A percentile compares a stretch with the other conserved stretches of the same genome.
Conservation (phyloP, 2,797 vertebrate species). For the Triplophysa bombifrons region DNA sequence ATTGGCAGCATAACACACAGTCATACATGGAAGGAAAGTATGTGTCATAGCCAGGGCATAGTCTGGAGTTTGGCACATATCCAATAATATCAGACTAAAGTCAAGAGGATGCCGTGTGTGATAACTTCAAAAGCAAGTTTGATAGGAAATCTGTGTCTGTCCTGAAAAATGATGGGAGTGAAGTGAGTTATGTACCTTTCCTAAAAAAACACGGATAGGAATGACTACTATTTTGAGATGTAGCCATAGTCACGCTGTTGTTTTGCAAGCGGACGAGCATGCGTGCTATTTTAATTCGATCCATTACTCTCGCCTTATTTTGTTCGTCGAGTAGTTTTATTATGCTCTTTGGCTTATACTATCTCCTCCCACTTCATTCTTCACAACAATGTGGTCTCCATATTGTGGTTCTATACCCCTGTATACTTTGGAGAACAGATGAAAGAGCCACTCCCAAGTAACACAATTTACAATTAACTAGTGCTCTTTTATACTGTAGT, state of each 20-base stretch:
- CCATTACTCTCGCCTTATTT: background rate
- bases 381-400: constrained; percentile 12
- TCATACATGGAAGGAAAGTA: background rate
- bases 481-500: background rate
- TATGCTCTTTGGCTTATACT: background rate
- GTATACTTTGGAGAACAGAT: background rate
- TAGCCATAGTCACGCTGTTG: constrained; percentile 19
- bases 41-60: constrained; percentile 5
- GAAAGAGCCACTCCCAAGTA: background rate
- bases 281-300: constrained; percentile 13
- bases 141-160: constrained; percentile 10
- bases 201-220: constrained; percentile 26
- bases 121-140: constrained; percentile 7
- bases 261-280: constrained; percentile 1
- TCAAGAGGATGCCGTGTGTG: constrained; percentile 13
- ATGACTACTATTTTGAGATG: constrained; percentile 18
- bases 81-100: background rate
- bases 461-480: background rate
- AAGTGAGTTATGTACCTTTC: constrained; percentile 1
- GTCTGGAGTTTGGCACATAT: constrained; percentile 3
- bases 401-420: background rate
- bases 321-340: background rate
- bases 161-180: constrained; percentile 1
- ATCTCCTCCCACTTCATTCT: constrained; percentile 21
- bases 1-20: background rate